Conservation (phyloP, 2,888 invertebrate species). For the Drosophila testacea region DNA sequence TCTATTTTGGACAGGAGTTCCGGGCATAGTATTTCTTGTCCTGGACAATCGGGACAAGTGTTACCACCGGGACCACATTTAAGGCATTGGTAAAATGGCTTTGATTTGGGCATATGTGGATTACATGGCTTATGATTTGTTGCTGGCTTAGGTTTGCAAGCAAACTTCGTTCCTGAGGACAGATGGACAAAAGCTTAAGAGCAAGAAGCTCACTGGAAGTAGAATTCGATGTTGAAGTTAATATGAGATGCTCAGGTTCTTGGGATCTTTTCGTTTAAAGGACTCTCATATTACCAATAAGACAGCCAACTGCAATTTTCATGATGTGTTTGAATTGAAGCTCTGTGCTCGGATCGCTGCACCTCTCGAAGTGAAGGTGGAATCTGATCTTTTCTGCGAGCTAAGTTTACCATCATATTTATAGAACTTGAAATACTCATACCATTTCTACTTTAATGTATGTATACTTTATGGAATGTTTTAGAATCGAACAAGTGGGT, state of each 20-base stretch:
- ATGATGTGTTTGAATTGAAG: not conserved
- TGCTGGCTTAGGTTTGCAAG: not conserved
- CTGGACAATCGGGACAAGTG: constrained; percentile 3
- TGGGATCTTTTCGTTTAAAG: not conserved
- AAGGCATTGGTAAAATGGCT: too few relatives aligned
- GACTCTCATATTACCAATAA: constrained; percentile 8
- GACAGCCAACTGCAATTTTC: constrained; percentile 11
- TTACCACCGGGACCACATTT: constrained; percentile 12
- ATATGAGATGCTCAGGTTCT: not conserved
- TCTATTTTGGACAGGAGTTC: not conserved
- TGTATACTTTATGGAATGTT: not conserved
- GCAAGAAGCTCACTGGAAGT: constrained; percentile 11
- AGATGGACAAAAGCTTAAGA: constrained; percentile 3
- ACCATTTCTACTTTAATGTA: not conserved
- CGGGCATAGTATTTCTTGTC: constrained; percentile 5
- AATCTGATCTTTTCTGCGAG: constrained; percentile 2
- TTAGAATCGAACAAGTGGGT: constrained; percentile 6
- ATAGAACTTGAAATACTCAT: not conserved
- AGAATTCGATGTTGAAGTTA: not conserved
- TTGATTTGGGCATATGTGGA: not conserved
- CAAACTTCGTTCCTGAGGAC: not conserved
- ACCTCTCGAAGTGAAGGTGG: not conserved
- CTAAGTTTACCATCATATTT: not conserved
- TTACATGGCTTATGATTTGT: not conserved
- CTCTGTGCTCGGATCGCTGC: constrained; percentile 2